Base-by-base conservation (phyloP, 2,888 invertebrate genomes). In the Agrochola circellaris region DNA sequence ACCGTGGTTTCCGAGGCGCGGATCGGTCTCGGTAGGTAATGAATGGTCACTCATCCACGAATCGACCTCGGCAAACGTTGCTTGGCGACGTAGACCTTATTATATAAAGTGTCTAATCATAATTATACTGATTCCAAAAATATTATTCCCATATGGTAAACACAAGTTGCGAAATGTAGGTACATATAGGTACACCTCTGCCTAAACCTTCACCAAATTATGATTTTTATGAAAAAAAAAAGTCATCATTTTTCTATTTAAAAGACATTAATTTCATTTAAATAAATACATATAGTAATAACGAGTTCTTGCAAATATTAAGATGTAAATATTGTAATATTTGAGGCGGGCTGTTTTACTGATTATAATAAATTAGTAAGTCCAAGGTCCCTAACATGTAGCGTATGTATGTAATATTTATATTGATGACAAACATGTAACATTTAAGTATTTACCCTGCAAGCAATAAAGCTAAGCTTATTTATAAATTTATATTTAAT, bases 381-480 rank as follows among this genome's bases (percentile, higher is more conserved):
- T 62, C 42, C 45, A 77, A 77, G 65, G 54, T 56, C 1, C 4
- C 9, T 26, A 1, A 23, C 20, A 65, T 56, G 23, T 58, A 77
- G 4, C 38, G 11, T 30, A 17, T 51, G 30, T 58, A 26, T 13
- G 34, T 11, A 42, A 62, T 17, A 42, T 34, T 67, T 30, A 61
- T 66, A 42, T 66, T 6, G 26, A 66, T n/a, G 11, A 20, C 15
- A 17, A 70, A 26, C 45, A 23, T 48, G 30, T 61, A 17, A 30
- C 45, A 38, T 23, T 34, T 45, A 15, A 8, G 2, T 15, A 20
- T 38, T 62, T 60, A n/a, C n/a, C n/a, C n/a, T n/a, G n/a, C n/a
- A n/a, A n/a, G n/a, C n/a, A n/a, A n/a, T n/a, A n/a, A n/a, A n/a
- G n/a, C n/a, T n/a, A n/a, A n/a, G n/a, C n/a, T n/a, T n/a, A n/a